Evolutionary conservation across 2,888 invertebrate genomes (phyloP).

Genomic region (Drosophila anomelani): DNA sequence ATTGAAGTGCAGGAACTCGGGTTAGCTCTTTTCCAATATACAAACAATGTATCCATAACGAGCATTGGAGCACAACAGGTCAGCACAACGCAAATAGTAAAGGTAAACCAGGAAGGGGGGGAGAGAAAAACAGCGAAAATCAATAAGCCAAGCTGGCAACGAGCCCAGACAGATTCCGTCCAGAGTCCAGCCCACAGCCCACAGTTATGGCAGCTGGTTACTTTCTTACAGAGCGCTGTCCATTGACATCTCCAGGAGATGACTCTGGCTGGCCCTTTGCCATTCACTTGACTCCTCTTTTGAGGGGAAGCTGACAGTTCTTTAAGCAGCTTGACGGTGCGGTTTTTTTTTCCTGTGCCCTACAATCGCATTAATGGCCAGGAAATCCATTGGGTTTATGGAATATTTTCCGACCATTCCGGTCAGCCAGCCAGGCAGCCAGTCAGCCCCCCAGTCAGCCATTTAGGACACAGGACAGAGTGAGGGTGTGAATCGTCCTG

Average conservation of each 20-base stretch:
- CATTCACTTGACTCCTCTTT: conserved; percentile 30
- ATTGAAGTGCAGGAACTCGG: conserved; percentile 47
- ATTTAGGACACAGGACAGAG: conserved; percentile 2
- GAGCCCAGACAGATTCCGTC: conserved; percentile 1
- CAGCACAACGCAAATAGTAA: conserved; percentile 40
- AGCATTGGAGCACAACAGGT: conserved; percentile 36
- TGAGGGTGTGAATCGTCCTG: not conserved
- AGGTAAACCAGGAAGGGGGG: conserved; percentile 21
- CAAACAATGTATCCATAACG: conserved; percentile 42
- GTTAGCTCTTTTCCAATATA: conserved; percentile 3
- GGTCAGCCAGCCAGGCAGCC: not conserved
- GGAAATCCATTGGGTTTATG: conserved; percentile 28
- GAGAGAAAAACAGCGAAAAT: conserved; percentile 40
- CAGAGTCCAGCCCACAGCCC: not conserved
- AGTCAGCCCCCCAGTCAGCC: not conserved
- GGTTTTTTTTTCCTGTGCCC: conserved; percentile 19
- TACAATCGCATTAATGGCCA: conserved; percentile 43
- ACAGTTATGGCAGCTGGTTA: conserved; percentile 6
- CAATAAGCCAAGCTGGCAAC: conserved; percentile 53
- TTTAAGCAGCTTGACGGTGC: conserved; percentile 43
- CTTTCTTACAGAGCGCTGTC: conserved; percentile 32
- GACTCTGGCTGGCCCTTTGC: conserved; percentile 9
- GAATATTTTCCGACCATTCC: conserved; percentile 25
- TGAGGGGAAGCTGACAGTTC: conserved; percentile 28
- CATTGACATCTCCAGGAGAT: conserved; percentile 14